Base-by-base conservation (phyloP, 2,888 invertebrate species). In the Cinara cedri region DNA sequence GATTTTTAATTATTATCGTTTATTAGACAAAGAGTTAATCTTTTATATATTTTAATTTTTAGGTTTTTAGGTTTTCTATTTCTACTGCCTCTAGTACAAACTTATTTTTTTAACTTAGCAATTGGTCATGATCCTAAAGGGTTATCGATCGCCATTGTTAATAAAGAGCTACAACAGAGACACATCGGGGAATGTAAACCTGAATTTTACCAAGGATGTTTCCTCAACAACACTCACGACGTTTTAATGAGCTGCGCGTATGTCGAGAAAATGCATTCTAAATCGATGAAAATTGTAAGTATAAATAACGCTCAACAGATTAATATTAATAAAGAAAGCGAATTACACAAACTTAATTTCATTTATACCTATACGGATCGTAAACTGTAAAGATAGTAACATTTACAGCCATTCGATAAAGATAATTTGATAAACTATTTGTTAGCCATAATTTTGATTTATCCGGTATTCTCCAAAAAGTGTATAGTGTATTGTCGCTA, bases 1-100 rank as follows among this genome's bases (percentile, higher is more conserved):
- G 6, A 34, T 34, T 34, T 34, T 3, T 34, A 6, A 34, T 34
- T 34, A 34, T 34, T 34, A 6, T 34, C 3, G 3, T 34, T 4
- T 34, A 34, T 6, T 34, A 6, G 34, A 34, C 34, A 34, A 34
- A 34, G 6, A 3, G 34, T 34, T 34, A 34, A 34, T 6, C 3
- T 34, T 8, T 46, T 46, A 10, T 24, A 1, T 57, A 42, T 55
- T 26, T 42, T 57, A 14, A 13, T 82, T 87, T 87, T n/a, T 86
- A 95, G 94, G 10, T 93, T 94, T 54, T 87, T 96, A 44, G 86
- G 92, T 82, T 96, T 96, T 86, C 91, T 95, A 82, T 87, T 95
- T 81, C 83, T 93, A 80, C 92, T 96, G 84, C 96, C 96, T 16
- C 87, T 96, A 19, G 87, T 95, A 34, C 92, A 96, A 89, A 89